A percentile compares a stretch with the other conserved stretches of the same genome.
These are phyloP conservation scores for Clarias platycephalus DNA, from an alignment of 2,797 vertebrate species.

Conservation along the genomic window DNA sequence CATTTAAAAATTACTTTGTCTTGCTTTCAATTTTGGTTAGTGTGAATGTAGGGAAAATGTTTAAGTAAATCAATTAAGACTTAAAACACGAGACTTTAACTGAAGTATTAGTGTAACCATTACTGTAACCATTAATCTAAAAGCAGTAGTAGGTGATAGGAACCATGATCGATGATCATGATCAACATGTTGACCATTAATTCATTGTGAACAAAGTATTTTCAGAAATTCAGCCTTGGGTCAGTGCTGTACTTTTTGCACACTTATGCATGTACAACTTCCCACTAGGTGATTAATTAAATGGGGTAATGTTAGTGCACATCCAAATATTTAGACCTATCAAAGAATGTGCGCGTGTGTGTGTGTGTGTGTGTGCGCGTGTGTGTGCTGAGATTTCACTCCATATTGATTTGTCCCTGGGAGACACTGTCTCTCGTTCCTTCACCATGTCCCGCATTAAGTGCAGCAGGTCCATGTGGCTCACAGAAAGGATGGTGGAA, in stretches of 20 bases:
- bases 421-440: constrained; percentile 55
- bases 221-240: constrained; percentile 7
- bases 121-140: not conserved
- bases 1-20: not conserved
- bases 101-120: not conserved
- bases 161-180: not conserved
- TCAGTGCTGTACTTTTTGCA: constrained; percentile 21
- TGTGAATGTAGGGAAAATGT: too few species aligned
- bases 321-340: constrained; percentile 45
- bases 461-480: constrained; percentile 49
- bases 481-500: constrained; percentile 69
- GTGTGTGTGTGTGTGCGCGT: not conserved
- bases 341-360: constrained; percentile 45
- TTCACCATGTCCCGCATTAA: constrained; percentile 67
- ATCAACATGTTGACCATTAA: constrained; percentile 3
- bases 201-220: constrained; percentile 19
- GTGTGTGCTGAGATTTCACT: constrained; percentile 43
- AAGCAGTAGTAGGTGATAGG: not conserved
- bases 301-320: constrained; percentile 32
- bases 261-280: constrained; percentile 24
- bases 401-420: constrained; percentile 63
- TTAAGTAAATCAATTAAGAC: not conserved
- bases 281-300: constrained; percentile 37
- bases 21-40: not conserved
- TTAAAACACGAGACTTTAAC: not conserved